Percentiles rank a stretch among this genome's conserved stretches.
phyloP scores from a whole-genome alignment of 2,888 invertebrate genomes.

The Leucoma salicis region DNA sequence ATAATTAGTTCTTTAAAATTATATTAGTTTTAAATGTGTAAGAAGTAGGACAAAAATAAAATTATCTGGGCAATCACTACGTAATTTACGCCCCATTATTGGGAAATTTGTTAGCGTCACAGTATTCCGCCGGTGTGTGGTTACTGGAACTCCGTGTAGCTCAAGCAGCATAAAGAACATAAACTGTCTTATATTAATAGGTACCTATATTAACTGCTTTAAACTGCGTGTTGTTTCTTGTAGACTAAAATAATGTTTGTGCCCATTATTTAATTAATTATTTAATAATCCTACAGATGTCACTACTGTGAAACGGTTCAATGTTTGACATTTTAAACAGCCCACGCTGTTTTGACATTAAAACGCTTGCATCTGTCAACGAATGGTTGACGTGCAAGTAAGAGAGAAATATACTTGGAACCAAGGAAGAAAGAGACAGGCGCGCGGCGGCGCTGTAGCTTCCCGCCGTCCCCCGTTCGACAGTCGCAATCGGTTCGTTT shows the following conservation, averaged over 20 bases:
- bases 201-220: too few species aligned
- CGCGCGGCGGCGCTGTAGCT: slow-evolving; percentile 73
- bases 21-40: too few species aligned
- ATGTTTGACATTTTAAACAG: slow-evolving; percentile 64
- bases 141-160: too few species aligned
- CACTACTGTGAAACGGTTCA: slow-evolving; percentile 49
- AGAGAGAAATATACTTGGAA: slow-evolving; percentile 37
- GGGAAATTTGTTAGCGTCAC: too few species aligned
- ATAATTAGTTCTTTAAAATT: too few species aligned
- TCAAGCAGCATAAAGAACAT: too few species aligned
- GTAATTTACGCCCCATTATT: too few species aligned
- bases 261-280: slow-evolving; percentile 32
- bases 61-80: too few species aligned
- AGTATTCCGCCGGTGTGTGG: too few species aligned
- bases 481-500: slow-evolving; percentile 72
- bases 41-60: too few species aligned
- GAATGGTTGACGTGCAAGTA: slow-evolving; percentile 53
- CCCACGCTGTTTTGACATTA: slow-evolving; percentile 80
- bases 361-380: slow-evolving; percentile 61
- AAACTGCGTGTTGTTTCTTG: too few species aligned
- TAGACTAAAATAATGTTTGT: slow-evolving; percentile 26
- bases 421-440: slow-evolving; percentile 47
- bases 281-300: slow-evolving; percentile 45
- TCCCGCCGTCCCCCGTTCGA: slow-evolving; percentile 72
- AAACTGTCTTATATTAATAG: too few species aligned